These are phyloP conservation scores for Cladopsammia gracilis DNA, from an alignment of 64 coral and sea anemone species.

Conservation along the genomic window DNA sequence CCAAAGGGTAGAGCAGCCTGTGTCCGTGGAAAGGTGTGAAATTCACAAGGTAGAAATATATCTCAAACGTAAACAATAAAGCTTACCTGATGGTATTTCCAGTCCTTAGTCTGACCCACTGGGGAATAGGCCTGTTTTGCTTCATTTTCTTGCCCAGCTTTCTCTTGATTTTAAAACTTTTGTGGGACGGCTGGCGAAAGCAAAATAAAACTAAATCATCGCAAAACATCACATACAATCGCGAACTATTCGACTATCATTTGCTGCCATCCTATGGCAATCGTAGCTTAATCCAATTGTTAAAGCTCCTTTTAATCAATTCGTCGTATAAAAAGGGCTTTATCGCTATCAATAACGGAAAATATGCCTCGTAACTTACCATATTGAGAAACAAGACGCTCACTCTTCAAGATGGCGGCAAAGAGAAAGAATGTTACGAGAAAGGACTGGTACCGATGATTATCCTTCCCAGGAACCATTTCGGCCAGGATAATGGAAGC, in stretches of 20 bases:
- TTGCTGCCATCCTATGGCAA: constrained; percentile 54
- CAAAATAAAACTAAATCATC: neutral
- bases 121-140: constrained; percentile 95
- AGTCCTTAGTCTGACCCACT: constrained; percentile 97
- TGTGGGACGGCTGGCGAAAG: constrained; percentile 88
- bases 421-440: neutral
- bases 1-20: too few species aligned
- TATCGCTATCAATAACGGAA: neutral
- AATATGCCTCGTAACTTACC: constrained; percentile 70
- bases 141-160: constrained; percentile 98
- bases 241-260: neutral
- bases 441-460: neutral
- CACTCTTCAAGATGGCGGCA: constrained; percentile 55
- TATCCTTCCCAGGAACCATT: neutral
- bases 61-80: neutral
- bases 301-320: neutral
- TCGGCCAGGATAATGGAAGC: neutral
- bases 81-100: constrained; percentile 94
- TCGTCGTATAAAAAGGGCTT: neutral
- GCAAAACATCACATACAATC: neutral
- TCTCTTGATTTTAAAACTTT: constrained; percentile 91
- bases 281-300: neutral
- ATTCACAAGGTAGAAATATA: neutral
- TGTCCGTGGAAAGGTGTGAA: neutral
- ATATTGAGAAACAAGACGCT: constrained; percentile 46